Evolutionary conservation across 1,140 invertebrate genomes (phyloP), one percentile per base, ranked within the genome.

Genomic region (Oscheius sp.): DNA sequence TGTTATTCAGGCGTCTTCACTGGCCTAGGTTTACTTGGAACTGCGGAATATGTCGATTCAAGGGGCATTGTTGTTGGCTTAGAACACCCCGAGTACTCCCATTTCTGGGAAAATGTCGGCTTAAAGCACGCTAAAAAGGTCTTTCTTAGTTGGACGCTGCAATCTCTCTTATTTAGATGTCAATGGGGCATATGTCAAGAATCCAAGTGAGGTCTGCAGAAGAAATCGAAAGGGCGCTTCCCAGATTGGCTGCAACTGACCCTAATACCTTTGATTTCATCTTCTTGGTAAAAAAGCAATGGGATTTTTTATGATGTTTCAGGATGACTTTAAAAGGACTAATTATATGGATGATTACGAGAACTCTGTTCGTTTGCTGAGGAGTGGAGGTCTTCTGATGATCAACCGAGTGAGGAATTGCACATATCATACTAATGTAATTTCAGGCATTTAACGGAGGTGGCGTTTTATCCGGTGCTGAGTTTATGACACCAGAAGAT

Each of bases 251-350:
- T 2, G 62, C 71, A 10, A 74, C 64, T 55, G 77, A 78, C 29
- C 75, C 77, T 7, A 78, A 74, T 55, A 77, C 77, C 15, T 78
- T 78, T 58, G 77, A 78, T 32, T 78, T 78, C 67, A 70, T 78
- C 10, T 75, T 78, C 36, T 28, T 78, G 36, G 68, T 71, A 26
- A 71, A 10, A 35, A 7, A 68, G 15, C 15, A 4, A 13, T 71
- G 18, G 23, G 26, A 23, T 23, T 26, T 4, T 35, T 29, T 26
- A 7, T 29, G 20, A 63, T 4, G 18, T 32, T 69, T 71, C 32
- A 71, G 68, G 66, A 78, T 67, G 77, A 78, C 34, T 61, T 74
- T 28, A 73, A 77, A 61, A 23, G 72, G 31, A 38, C 34, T 23
- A 78, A 78, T 34, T 78, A 77, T 58, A 18, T 78, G 28, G 75